Conservation (phyloP, 2,797 vertebrate genomes). For the Octomys mimax region DNA sequence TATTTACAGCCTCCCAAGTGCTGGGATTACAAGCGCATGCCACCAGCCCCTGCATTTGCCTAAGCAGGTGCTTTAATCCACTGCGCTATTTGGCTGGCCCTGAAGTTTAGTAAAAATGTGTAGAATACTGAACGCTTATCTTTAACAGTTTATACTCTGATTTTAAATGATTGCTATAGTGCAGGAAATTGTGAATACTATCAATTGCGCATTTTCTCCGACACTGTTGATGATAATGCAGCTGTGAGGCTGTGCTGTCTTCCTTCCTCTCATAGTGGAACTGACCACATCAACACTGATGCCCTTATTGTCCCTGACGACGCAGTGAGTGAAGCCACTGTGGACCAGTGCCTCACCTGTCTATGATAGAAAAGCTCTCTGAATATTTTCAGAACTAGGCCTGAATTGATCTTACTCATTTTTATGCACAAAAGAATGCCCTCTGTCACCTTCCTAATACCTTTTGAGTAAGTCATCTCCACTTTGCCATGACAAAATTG, state of each 20-base stretch:
- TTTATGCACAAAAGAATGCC: neutral
- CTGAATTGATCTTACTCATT: neutral
- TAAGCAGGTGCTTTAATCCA: too few species aligned
- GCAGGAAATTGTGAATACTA: neutral
- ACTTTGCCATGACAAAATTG: neutral
- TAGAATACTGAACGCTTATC: slow-evolving; percentile 46
- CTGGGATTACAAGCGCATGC: too few species aligned
- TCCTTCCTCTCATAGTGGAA: neutral
- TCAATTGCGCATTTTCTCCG: neutral
- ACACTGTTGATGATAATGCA: too few species aligned
- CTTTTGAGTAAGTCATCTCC: neutral
- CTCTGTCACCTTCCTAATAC: neutral
- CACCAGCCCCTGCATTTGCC: too few species aligned
- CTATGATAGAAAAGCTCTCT: neutral
- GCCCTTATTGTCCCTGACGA: neutral
- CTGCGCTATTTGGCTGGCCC: too few species aligned
- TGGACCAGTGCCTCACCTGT: neutral
- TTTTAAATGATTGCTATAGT: neutral
- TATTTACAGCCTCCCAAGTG: too few species aligned
- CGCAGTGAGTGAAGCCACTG: neutral
- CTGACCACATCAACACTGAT: neutral
- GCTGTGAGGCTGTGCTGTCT: neutral
- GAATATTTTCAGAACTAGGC: neutral
- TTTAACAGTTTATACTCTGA: slow-evolving; percentile 23
- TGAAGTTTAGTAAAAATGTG: slow-evolving; percentile 29